Evolutionary conservation across 2,888 invertebrate genomes (phyloP).

Genomic region (Pristionchus japonicus): DNA sequence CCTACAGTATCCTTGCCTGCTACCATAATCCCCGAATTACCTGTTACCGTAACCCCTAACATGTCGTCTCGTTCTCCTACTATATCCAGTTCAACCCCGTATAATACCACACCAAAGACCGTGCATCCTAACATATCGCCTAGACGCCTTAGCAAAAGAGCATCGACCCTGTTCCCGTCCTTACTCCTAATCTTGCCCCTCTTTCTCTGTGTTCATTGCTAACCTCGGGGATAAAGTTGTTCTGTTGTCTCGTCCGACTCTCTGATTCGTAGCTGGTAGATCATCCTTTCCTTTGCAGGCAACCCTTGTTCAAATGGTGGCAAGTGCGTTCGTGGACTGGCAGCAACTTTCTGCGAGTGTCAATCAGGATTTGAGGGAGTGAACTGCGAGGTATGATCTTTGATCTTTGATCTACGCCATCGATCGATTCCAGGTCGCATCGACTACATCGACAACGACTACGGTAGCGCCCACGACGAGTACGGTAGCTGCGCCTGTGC

Average conservation of each 20-base stretch:
- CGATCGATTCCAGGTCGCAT: not conserved
- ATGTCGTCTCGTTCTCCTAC: too few species aligned
- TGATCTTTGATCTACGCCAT: not conserved
- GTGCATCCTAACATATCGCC: not conserved
- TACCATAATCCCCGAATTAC: not conserved
- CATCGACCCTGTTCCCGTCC: not conserved
- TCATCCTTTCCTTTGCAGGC: not conserved
- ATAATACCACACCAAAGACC: too few species aligned
- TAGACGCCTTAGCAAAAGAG: not conserved
- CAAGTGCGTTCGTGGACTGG: slow-evolving; percentile 49
- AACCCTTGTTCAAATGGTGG: slow-evolving; percentile 13
- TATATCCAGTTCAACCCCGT: too few species aligned
- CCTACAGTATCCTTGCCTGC: not conserved
- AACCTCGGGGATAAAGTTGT: not conserved
- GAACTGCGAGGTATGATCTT: slow-evolving; percentile 54
- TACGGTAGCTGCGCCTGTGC: not conserved
- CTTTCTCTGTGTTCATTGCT: not conserved
- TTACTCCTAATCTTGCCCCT: not conserved
- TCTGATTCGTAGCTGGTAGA: not conserved
- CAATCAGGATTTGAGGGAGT: slow-evolving; percentile 58
- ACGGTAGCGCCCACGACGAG: not conserved
- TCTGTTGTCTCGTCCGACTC: not conserved
- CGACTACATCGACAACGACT: not conserved
- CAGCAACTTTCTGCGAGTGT: slow-evolving; percentile 58
- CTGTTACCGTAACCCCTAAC: not conserved